A percentile compares a stretch with the other conserved stretches of the same genome.
phyloP scores from a whole-genome alignment of 1,140 invertebrate genomes.

The Galendromus occidentalis region DNA sequence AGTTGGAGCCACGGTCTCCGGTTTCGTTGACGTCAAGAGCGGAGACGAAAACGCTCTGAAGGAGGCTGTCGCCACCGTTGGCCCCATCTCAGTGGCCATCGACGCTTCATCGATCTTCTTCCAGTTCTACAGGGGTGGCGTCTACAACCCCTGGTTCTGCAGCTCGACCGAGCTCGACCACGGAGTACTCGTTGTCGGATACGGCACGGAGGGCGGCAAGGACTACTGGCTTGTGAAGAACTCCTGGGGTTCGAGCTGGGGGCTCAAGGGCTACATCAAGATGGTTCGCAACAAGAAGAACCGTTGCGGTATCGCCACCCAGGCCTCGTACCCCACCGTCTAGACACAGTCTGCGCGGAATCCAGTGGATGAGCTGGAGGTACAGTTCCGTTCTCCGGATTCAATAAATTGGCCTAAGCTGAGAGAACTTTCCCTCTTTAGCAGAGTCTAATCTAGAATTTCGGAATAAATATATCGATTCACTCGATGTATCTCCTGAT shows the following conservation, averaged over 20 bases:
- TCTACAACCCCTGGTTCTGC: conserved; percentile 9
- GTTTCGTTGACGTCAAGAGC: conserved; percentile 31
- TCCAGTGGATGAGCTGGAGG: no score
- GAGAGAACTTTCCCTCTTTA: no score
- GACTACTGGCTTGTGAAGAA: conserved; percentile 80
- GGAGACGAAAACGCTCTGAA: conserved; percentile 28
- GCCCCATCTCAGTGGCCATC: conserved; percentile 31
- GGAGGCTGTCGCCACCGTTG: conserved; percentile 26
- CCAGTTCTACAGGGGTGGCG: conserved; percentile 14
- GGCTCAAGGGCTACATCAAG: conserved; percentile 28
- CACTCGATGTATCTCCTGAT: no score
- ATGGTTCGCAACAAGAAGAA: conserved; percentile 58
- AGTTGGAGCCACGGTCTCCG: conserved; percentile 20
- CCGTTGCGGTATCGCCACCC: conserved; percentile 66
- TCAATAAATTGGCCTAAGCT: no score
- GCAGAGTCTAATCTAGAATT: no score
- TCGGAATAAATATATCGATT: no score
- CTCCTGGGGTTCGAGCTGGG: conserved; percentile 49
- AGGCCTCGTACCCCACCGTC: conserved; percentile 35
- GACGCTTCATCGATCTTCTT: conserved; percentile 30
- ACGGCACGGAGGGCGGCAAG: conserved; percentile 28
- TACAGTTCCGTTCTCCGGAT: no score
- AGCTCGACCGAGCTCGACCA: conserved; percentile 16
- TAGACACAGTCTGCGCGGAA: conserved; percentile 16
- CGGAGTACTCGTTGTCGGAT: conserved; percentile 24